Conservation (phyloP, 2,888 invertebrate genomes). For the Dendrolimus houi region DNA sequence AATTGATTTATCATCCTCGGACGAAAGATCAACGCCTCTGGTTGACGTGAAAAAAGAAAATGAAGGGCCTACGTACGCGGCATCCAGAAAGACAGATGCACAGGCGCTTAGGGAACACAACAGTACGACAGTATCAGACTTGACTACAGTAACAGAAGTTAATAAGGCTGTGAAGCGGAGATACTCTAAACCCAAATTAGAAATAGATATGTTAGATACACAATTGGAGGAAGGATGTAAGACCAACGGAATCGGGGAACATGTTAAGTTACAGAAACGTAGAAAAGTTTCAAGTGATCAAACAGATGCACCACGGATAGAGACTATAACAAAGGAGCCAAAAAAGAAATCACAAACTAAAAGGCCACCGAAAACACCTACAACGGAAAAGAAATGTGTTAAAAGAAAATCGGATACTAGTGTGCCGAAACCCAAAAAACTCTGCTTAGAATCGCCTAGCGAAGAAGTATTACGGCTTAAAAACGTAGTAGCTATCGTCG, state of each 20-base stretch:
- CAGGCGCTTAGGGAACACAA: conserved; percentile 62
- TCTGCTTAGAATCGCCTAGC: conserved; percentile 27
- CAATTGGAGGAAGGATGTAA: conserved; percentile 62
- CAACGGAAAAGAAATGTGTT: conserved; percentile 52
- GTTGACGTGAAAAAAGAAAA: conserved; percentile 69
- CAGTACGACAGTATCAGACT: conserved; percentile 21
- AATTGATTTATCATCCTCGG: conserved; percentile 68
- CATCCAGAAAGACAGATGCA: conserved; percentile 56
- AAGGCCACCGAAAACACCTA: conserved; percentile 39
- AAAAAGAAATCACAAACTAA: conserved; percentile 48
- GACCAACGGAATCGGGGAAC: conserved; percentile 71
- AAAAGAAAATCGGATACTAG: conserved; percentile 59
- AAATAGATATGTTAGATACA: conserved; percentile 67
- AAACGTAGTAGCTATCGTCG: conserved; percentile 31
- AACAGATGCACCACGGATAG: conserved; percentile 34
- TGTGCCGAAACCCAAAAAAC: conserved; percentile 44
- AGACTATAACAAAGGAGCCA: conserved; percentile 44
- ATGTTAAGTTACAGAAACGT: conserved; percentile 69
- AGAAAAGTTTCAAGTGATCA: conserved; percentile 69
- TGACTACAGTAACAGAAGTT: conserved; percentile 25
- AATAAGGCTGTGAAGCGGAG: conserved; percentile 57
- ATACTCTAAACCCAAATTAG: conserved; percentile 63
- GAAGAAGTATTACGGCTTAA: conserved; percentile 20
- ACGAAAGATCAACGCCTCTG: conserved; percentile 59
- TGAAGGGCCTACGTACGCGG: conserved; percentile 53